Conservation (phyloP, 2,888 invertebrate genomes). For the Drosophila neoperkinsi region DNA sequence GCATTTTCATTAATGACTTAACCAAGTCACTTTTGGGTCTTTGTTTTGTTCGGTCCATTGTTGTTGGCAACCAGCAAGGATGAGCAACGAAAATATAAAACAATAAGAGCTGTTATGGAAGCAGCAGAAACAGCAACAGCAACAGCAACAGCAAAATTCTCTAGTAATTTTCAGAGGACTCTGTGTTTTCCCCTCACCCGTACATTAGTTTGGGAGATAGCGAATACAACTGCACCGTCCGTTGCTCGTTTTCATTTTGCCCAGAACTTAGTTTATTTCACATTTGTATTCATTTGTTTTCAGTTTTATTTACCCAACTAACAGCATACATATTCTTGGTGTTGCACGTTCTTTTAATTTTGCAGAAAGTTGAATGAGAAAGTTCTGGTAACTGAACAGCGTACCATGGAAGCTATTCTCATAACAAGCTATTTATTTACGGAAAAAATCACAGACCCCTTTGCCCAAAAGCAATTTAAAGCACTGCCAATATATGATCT, state of each 20-base stretch:
- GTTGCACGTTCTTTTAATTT: constrained; percentile 57
- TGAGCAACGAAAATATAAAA: constrained; percentile 67
- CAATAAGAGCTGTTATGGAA: constrained; percentile 56
- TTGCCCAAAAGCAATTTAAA: constrained; percentile 1
- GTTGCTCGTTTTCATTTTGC: constrained; percentile 33
- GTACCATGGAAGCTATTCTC: constrained; percentile 13
- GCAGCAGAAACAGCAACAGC: constrained; percentile 8
- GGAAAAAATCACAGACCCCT: constrained; percentile 16
- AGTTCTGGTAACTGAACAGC: constrained; percentile 14
- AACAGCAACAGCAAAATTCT: constrained; percentile 29
- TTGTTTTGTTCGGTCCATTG: constrained; percentile 43
- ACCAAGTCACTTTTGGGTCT: constrained; percentile 40
- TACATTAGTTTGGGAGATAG: constrained; percentile 7
- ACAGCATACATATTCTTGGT: constrained; percentile 27
- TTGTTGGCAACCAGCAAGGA: constrained; percentile 55
- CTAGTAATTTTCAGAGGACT: constrained; percentile 36
- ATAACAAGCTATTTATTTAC: constrained; percentile 29
- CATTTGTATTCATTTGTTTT: constrained; percentile 78
- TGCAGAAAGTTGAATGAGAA: constrained; percentile 38
- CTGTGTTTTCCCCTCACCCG: background rate
- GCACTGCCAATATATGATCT: background rate
- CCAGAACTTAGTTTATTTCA: constrained; percentile 73
- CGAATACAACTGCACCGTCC: constrained; percentile 21
- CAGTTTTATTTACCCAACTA: constrained; percentile 69
- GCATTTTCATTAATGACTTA: constrained; percentile 61